These are phyloP conservation scores for Bambusicola thoracicus DNA, from an alignment of 2,113 vertebrate genomes.

Conservation along the genomic window DNA sequence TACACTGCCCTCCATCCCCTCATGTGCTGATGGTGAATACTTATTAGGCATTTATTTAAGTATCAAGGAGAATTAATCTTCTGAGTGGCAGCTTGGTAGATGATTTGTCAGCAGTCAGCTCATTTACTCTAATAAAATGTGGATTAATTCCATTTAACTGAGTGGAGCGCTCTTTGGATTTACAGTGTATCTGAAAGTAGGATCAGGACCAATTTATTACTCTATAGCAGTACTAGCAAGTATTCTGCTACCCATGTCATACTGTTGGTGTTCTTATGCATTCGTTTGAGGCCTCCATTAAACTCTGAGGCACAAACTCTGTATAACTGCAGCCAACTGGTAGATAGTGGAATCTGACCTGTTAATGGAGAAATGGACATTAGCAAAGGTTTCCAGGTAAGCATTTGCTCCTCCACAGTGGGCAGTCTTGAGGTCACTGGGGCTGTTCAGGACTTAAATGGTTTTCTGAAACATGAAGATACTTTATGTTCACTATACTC, in stretches of 20 bases:
- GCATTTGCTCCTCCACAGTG: not conserved
- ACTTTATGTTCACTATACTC: not conserved
- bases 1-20: not conserved
- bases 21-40: not conserved
- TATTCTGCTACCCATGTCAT: not conserved
- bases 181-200: not conserved
- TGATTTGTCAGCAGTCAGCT: conserved; percentile 34
- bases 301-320: not conserved
- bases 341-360: not conserved
- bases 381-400: not conserved
- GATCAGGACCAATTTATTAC: not conserved
- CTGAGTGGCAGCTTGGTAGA: not conserved
- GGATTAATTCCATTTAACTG: not conserved
- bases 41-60: conserved; percentile 37
- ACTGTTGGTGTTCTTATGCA: not conserved
- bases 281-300: not conserved
- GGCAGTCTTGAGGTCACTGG: not conserved
- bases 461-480: not conserved
- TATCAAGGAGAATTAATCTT: conserved; percentile 14
- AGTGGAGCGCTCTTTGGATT: not conserved
- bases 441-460: not conserved
- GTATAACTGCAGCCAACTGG: not conserved
- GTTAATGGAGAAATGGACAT: not conserved
- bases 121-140: conserved; percentile 14
- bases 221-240: not conserved